A percentile compares a stretch with the other conserved stretches of the same genome.
These are phyloP conservation scores for Neostethus bicornis DNA, from an alignment of 2,797 vertebrate genomes.

Conservation along the genomic window DNA sequence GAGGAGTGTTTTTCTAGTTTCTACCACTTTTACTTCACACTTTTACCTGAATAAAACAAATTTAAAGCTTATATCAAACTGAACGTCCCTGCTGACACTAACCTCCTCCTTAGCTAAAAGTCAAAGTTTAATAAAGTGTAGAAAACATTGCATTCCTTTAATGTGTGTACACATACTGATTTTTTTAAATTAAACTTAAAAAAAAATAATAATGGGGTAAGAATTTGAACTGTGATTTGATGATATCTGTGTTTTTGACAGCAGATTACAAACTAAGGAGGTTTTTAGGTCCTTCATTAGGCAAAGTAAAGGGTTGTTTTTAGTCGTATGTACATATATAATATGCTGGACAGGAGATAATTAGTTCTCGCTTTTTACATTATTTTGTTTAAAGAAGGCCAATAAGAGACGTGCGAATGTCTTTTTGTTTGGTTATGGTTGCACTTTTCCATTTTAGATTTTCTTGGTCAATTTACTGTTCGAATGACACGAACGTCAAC, in stretches of 20 bases:
- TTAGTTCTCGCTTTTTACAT: too few species aligned
- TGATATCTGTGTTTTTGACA: slow-evolving; percentile 11
- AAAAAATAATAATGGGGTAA: too few species aligned
- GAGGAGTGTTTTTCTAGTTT: background rate
- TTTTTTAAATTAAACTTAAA: too few species aligned
- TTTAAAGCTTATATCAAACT: slow-evolving; percentile 16
- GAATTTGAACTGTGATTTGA: too few species aligned
- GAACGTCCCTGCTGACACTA: slow-evolving; percentile 11
- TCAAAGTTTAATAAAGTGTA: background rate
- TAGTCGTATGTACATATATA: background rate
- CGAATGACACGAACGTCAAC: too few species aligned
- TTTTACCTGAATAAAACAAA: too few species aligned
- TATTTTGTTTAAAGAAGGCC: too few species aligned
- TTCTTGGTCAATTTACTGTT: background rate
- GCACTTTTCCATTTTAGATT: too few species aligned
- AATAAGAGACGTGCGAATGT: too few species aligned
- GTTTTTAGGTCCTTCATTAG: slow-evolving; percentile 9
- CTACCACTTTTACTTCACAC: background rate
- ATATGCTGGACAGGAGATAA: too few species aligned
- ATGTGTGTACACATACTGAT: background rate
- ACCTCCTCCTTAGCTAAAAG: background rate
- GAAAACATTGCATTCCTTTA: background rate
- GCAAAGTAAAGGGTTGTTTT: background rate
- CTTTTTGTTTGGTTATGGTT: background rate
- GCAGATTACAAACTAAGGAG: slow-evolving; percentile 6